These are phyloP conservation scores for Acinonyx jubatus DNA, from an alignment of 2,113 vertebrate genomes.

Conservation along the genomic window DNA sequence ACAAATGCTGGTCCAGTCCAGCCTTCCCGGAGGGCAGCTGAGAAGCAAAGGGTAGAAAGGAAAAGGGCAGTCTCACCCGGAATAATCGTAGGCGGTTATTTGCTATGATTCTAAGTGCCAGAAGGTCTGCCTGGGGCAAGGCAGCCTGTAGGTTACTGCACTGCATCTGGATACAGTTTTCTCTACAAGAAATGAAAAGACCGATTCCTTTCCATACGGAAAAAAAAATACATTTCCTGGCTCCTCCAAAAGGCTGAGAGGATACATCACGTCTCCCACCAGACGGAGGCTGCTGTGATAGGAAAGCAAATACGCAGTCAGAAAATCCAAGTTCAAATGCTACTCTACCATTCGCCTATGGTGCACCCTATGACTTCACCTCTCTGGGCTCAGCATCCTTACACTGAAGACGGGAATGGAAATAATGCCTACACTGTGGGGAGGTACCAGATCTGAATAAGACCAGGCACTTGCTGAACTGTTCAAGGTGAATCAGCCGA, in stretches of 20 bases:
- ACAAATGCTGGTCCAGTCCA: neutral
- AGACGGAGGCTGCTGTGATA: neutral
- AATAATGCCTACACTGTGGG: neutral
- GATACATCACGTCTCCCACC: neutral
- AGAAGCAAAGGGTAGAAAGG: conserved; percentile 14
- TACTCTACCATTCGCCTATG: neutral
- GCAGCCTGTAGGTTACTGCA: neutral
- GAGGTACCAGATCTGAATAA: neutral
- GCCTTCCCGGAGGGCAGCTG: neutral
- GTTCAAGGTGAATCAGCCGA: neutral
- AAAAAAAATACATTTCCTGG: neutral
- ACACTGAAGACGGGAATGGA: neutral
- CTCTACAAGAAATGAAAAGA: neutral
- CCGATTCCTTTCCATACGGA: neutral
- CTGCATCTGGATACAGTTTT: neutral
- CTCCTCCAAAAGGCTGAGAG: neutral
- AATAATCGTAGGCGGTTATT: neutral
- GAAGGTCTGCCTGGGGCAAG: neutral
- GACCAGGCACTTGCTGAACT: neutral
- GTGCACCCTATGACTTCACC: neutral
- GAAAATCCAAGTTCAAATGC: conserved; percentile 41
- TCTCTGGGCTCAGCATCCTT: neutral
- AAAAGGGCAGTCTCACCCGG: neutral
- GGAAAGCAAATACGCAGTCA: neutral
- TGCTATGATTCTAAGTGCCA: neutral